Evolutionary conservation across 2,113 vertebrate genomes (phyloP), one percentile per base, ranked within the genome.

Genomic region (Dipodomys stephensi): DNA sequence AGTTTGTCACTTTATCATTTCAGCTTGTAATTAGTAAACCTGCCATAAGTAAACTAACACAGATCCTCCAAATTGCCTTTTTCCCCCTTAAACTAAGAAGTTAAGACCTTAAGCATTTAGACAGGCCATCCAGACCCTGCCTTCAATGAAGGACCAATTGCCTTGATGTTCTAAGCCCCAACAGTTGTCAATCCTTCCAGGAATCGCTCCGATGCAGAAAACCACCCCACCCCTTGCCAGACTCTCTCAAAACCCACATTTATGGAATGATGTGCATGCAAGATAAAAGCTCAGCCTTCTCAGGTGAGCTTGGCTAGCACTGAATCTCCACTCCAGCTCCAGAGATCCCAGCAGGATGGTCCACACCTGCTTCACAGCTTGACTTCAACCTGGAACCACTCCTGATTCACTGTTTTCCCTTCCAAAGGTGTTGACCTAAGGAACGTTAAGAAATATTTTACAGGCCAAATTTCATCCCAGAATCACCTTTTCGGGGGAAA

Each of bases 91-190:
- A 77, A 28, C 23, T 69, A 49, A 49, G 1, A 49, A 49, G 1
- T 19, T 1, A 76, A 91, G 6, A 3, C 9, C 30, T 77, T 35
- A n/a, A 4, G 7, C 22, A 25, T 11, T 11, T 76, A 30, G 12
- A 69, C 28, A 7, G 28, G 35, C 39, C 30, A 6, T 11, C 6
- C 28, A 57, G 72, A 30, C 11, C 11, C 35, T 18, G 35, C n/a
- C 46, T 39, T 88, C 81, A 46, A 5, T 2, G 15, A 77, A 81
- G 25, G 7, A 76, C 30, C 18, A 30, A 30, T 13, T 13, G 49
- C 25, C 27, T 86, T 7, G 0, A 0, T 22, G 0, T 32, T 78
- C 2, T n/a, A n/a, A 44, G 30, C 46, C 7, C 28, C 11, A 1
- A n/a, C 27, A 25, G 2, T 16, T 44, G 39, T 27, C 23, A 7